phyloP scores from a whole-genome alignment of 1,140 invertebrate species.

The Papilio machaon region DNA sequence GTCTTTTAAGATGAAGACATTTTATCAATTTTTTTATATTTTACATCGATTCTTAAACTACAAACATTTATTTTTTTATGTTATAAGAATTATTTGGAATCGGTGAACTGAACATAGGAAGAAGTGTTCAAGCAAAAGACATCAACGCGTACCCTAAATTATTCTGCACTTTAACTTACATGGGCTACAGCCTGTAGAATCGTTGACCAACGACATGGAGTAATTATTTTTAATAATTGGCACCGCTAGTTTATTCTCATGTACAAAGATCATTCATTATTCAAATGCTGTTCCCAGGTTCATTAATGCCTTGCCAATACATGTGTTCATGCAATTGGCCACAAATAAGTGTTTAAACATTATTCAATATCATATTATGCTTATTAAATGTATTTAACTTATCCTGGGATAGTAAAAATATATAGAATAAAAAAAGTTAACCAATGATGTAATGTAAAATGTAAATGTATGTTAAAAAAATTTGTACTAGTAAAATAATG shows the following conservation, averaged over 20 bases:
- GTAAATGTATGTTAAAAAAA: no score
- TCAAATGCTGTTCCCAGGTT: constrained; percentile 37
- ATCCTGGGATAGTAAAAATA: not conserved
- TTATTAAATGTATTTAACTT: not conserved
- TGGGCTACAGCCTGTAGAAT: constrained; percentile 18
- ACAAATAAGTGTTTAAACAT: constrained; percentile 9
- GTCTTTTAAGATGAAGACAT: not conserved
- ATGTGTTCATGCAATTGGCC: constrained; percentile 17
- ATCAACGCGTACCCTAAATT: not conserved
- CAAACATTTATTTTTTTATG: not conserved
- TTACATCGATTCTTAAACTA: not conserved
- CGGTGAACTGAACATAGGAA: no score
- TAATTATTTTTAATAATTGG: constrained; percentile 39
- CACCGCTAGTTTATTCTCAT: constrained; percentile 35
- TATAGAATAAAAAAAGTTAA: not conserved
- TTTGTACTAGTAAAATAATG: not conserved
- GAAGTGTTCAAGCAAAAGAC: not conserved
- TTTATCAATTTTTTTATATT: no score
- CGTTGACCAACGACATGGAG: not conserved
- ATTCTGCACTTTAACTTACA: not conserved
- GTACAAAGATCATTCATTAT: constrained; percentile 39
- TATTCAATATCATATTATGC: not conserved
- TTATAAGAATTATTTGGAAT: not conserved
- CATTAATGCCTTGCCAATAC: constrained; percentile 28
- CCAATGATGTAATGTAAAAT: not conserved